Evolutionary conservation across 2,113 vertebrate genomes (phyloP).

Genomic region (Lagenorhynchus albirostris): DNA sequence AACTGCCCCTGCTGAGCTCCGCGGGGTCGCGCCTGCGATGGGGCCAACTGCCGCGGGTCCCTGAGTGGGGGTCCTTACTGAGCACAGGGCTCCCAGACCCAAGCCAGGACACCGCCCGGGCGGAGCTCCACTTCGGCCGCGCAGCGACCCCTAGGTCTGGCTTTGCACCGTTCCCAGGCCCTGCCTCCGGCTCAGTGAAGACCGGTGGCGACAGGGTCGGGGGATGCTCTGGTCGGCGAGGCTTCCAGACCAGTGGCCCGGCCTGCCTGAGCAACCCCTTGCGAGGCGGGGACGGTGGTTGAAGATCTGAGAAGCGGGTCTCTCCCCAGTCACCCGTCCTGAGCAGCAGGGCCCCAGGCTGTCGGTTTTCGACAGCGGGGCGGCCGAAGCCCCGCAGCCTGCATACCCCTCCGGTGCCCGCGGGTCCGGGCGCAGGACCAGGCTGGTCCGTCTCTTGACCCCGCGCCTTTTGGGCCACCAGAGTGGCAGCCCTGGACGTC

Average conservation of each 20-base stretch:
- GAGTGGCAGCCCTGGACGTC: background rate
- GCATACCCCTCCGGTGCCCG: rapidly evolving
- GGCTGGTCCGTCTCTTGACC: background rate
- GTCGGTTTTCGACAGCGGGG: rapidly evolving
- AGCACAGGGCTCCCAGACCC: slow-evolving; percentile 14
- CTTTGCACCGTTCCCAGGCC: slow-evolving; percentile 70
- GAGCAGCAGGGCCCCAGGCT: background rate
- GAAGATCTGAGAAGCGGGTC: background rate
- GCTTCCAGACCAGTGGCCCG: rapidly evolving
- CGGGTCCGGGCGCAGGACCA: background rate
- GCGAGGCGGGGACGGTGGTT: rapidly evolving
- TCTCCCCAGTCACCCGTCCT: rapidly evolving
- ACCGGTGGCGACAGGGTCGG: rapidly evolving
- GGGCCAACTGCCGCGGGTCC: rapidly evolving
- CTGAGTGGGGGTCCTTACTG: background rate
- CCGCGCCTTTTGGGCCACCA: rapidly evolving
- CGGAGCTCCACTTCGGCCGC: slow-evolving; percentile 66
- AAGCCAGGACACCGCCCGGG: slow-evolving; percentile 46
- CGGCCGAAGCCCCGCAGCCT: rapidly evolving
- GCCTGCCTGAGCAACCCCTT: background rate
- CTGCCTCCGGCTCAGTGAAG: background rate
- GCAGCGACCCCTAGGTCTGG: slow-evolving; percentile 83
- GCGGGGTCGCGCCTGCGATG: rapidly evolving
- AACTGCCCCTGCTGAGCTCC: background rate
- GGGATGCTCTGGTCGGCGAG: rapidly evolving